phyloP scores from a whole-genome alignment of 2,113 vertebrate species.

The Thunnus thynnus region DNA sequence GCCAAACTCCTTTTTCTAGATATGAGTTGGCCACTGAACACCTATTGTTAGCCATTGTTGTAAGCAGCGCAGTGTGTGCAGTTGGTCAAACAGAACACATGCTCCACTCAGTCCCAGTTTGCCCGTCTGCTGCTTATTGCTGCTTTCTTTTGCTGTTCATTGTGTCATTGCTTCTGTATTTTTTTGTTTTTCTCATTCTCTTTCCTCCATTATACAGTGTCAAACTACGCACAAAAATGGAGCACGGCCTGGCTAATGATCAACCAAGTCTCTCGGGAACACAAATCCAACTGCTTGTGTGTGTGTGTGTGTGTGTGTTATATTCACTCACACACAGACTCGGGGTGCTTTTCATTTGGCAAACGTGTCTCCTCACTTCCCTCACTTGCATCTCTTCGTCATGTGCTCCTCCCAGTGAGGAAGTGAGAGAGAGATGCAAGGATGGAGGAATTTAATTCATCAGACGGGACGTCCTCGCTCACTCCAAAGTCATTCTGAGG shows the following conservation, averaged over 20 bases:
- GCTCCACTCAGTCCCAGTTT: constrained; percentile 23
- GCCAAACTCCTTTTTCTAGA: constrained; percentile 58
- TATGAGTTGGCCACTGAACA: constrained; percentile 25
- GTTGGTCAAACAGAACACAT: constrained; percentile 14
- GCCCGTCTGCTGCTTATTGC: neutral
- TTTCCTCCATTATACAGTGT: constrained; percentile 2
- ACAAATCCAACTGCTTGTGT: constrained; percentile 2
- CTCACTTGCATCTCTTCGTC: no score
- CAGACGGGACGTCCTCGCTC: no score
- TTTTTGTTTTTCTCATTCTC: neutral
- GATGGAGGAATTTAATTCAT: no score
- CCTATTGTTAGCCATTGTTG: constrained; percentile 60
- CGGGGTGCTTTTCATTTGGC: no score
- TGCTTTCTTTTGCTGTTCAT: neutral
- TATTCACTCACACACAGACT: constrained; percentile 26
- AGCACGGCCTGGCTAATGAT: constrained; percentile 66
- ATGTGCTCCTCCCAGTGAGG: no score
- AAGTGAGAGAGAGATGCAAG: no score
- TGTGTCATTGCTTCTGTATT: neutral
- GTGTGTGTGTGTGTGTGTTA: neutral
- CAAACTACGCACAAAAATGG: constrained; percentile 36
- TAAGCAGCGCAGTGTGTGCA: constrained; percentile 8
- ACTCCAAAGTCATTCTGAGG: no score
- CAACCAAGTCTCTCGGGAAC: constrained; percentile 31
- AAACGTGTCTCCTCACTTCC: no score